These are phyloP conservation scores for Amblyteles armatorius DNA, from an alignment of 2,888 invertebrate genomes.

Conservation along the genomic window DNA sequence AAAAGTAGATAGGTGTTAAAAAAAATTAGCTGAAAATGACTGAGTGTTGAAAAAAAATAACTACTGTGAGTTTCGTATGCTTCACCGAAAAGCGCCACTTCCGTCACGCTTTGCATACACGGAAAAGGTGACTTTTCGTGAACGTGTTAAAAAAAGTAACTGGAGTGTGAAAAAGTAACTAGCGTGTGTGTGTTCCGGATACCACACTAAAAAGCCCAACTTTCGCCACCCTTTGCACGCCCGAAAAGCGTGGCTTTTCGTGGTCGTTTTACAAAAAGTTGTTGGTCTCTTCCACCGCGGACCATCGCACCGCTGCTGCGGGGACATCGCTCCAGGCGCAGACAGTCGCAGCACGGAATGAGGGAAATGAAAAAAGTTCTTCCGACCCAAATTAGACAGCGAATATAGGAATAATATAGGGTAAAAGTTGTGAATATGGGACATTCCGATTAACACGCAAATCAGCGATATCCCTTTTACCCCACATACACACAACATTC, in stretches of 20 bases:
- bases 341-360: background rate
- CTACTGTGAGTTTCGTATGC: background rate
- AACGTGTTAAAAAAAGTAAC: background rate
- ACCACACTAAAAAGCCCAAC: background rate
- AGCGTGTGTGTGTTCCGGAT: background rate
- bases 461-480: background rate
- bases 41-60: too few relatives aligned
- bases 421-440: background rate
- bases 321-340: background rate
- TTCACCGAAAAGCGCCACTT: background rate
- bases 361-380: background rate
- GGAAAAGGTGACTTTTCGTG: background rate
- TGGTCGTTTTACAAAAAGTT: background rate
- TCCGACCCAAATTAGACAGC: background rate
- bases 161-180: background rate
- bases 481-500: too few relatives aligned
- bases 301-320: background rate
- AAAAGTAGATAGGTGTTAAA: background rate
- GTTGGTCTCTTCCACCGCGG: background rate
- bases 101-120: background rate
- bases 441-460: background rate
- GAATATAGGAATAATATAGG: background rate
- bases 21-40: too few relatives aligned
- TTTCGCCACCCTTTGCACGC: background rate
- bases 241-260: background rate